These are phyloP conservation scores for Saguinus imperator DNA, from an alignment of 2,113 vertebrate genomes.

Conservation along the genomic window DNA sequence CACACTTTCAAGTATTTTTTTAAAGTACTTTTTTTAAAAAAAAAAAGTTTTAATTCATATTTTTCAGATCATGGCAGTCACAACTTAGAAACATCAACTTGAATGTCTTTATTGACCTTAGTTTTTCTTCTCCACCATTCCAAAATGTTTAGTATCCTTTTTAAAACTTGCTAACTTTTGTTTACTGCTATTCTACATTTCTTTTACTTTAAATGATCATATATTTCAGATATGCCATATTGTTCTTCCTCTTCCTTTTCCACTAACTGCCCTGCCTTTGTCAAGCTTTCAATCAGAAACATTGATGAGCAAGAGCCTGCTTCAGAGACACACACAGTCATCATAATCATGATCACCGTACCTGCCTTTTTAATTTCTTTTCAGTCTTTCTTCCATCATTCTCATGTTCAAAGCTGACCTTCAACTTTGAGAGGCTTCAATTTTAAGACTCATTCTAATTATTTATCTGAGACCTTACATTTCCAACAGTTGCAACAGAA, in stretches of 20 bases:
- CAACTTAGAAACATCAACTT: neutral
- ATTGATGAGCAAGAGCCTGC: neutral
- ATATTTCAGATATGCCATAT: neutral
- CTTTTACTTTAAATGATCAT: neutral
- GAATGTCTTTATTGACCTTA: neutral
- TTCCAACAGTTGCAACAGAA: neutral
- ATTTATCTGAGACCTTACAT: neutral
- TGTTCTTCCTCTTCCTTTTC: neutral
- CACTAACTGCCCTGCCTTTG: accelerated
- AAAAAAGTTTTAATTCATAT: neutral
- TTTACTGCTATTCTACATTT: neutral
- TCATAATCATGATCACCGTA: neutral
- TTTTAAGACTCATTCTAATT: neutral
- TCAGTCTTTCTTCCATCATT: neutral
- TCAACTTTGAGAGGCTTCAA: neutral
- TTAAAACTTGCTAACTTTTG: neutral
- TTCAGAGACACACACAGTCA: neutral
- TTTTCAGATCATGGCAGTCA: neutral
- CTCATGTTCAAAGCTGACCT: neutral
- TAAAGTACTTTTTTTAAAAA: neutral
- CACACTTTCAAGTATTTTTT: neutral
- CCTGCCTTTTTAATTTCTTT: neutral
- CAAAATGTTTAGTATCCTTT: neutral
- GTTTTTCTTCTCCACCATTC: neutral
- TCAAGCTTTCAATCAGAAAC: neutral